A percentile compares a stretch with the other conserved stretches of the same genome.
phyloP scores from a whole-genome alignment of 2,888 invertebrate species.

The Andrena bucephala region DNA sequence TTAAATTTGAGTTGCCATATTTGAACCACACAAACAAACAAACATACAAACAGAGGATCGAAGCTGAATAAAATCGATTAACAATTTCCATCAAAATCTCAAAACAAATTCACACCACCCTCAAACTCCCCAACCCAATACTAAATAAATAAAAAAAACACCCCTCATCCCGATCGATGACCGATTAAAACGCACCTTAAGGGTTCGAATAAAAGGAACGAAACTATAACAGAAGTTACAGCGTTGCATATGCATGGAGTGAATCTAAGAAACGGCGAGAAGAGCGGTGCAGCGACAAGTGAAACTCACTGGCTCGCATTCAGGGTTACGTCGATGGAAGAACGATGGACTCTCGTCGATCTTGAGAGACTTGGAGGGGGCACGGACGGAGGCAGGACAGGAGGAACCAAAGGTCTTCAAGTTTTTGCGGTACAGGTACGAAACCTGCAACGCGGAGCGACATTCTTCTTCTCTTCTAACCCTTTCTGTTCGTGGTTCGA shows the following conservation, averaged over 20 bases:
- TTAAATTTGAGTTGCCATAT: too few species aligned
- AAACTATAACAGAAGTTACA: conserved; percentile 1
- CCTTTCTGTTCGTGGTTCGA: conserved; percentile 55
- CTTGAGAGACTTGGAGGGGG: not conserved
- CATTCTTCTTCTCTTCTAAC: conserved; percentile 69
- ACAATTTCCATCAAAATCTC: too few species aligned
- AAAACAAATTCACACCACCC: not conserved
- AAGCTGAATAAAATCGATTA: too few species aligned
- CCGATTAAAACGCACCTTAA: not conserved
- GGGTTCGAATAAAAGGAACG: not conserved
- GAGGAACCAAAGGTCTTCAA: conserved; percentile 74
- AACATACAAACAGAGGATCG: too few species aligned
- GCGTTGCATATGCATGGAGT: conserved; percentile 25
- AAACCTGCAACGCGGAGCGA: conserved; percentile 68
- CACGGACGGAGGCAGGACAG: conserved; percentile 53
- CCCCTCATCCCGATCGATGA: not conserved
- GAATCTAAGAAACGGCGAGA: conserved; percentile 29
- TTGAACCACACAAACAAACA: too few species aligned
- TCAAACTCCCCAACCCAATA: not conserved
- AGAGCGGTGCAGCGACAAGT: conserved; percentile 37
- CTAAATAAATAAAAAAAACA: not conserved
- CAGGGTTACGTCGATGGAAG: conserved; percentile 33
- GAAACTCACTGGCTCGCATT: conserved; percentile 40
- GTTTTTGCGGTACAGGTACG: conserved; percentile 67
- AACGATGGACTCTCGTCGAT: conserved; percentile 25